phyloP scores from a whole-genome alignment of 2,888 invertebrate species.

The Papilio gigon region DNA sequence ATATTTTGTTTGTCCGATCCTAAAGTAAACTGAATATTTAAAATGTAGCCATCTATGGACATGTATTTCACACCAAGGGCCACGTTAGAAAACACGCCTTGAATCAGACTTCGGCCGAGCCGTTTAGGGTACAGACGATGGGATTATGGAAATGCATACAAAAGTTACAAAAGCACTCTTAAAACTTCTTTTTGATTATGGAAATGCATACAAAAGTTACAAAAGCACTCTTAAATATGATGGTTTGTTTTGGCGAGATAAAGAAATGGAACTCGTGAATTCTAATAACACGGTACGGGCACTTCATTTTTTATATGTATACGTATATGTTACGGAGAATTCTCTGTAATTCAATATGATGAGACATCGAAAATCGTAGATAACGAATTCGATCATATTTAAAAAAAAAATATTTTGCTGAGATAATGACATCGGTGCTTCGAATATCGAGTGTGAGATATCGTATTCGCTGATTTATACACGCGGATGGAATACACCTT shows the following conservation, averaged over 20 bases:
- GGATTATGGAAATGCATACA: too few species aligned
- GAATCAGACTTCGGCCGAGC: too few species aligned
- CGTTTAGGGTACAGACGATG: too few species aligned
- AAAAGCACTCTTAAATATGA: too few species aligned
- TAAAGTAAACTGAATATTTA: too few species aligned
- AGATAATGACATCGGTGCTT: constrained; percentile 36
- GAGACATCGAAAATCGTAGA: constrained; percentile 20
- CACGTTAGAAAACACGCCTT: too few species aligned
- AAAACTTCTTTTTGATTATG: too few species aligned
- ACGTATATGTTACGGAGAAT: not conserved
- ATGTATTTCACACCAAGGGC: too few species aligned
- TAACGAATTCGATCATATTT: constrained; percentile 33
- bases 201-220: too few species aligned
- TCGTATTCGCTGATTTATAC: constrained; percentile 28
- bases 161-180: too few species aligned
- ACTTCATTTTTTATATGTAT: not conserved
- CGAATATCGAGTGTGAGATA: constrained; percentile 33
- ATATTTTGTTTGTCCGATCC: not conserved
- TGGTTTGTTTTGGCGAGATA: not conserved
- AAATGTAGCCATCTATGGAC: too few species aligned
- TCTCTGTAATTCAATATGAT: constrained; percentile 19
- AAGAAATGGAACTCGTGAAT: not conserved
- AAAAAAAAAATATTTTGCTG: constrained; percentile 38
- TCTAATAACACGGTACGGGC: not conserved
- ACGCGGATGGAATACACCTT: not conserved